These are phyloP conservation scores for Sinocyclocheilus anophthalmus DNA, from an alignment of 2,113 vertebrate species.

Conservation along the genomic window DNA sequence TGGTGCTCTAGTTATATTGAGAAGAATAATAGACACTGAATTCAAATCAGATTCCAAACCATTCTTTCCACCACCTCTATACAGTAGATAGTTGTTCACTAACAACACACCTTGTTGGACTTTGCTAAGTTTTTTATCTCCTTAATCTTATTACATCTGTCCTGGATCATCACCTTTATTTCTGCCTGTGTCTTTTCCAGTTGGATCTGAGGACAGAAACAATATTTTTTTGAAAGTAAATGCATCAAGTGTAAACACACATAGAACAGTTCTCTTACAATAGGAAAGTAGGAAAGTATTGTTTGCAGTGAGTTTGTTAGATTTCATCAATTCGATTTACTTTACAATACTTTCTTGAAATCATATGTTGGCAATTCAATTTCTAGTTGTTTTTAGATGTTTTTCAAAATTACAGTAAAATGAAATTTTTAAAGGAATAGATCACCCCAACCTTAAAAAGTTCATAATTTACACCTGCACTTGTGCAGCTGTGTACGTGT, in stretches of 20 bases:
- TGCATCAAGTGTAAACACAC: no score
- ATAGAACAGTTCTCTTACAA: no score
- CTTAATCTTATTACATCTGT: constrained; percentile 17
- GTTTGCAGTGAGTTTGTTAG: no score
- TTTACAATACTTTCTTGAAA: no score
- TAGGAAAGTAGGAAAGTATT: no score
- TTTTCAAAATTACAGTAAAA: no score
- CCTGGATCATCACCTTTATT: constrained; percentile 28
- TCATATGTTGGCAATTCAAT: no score
- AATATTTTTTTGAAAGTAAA: no score
- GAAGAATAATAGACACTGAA: neutral
- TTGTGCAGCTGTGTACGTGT: neutral
- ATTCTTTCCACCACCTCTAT: neutral
- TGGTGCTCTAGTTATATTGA: constrained; percentile 26
- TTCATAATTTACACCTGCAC: neutral
- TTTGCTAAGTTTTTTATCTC: constrained; percentile 23
- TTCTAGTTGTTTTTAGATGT: no score
- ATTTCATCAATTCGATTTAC: no score
- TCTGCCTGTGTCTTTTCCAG: constrained; percentile 20
- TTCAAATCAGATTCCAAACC: neutral
- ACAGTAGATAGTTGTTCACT: neutral
- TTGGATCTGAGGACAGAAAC: constrained; percentile 4
- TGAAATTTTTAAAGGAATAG: no score
- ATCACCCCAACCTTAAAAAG: no score
- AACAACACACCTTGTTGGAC: constrained; percentile 26